Evolutionary conservation across 2,113 vertebrate genomes (phyloP), one percentile per base, ranked within the genome.

Genomic region (Aspidoscelis tigris): DNA sequence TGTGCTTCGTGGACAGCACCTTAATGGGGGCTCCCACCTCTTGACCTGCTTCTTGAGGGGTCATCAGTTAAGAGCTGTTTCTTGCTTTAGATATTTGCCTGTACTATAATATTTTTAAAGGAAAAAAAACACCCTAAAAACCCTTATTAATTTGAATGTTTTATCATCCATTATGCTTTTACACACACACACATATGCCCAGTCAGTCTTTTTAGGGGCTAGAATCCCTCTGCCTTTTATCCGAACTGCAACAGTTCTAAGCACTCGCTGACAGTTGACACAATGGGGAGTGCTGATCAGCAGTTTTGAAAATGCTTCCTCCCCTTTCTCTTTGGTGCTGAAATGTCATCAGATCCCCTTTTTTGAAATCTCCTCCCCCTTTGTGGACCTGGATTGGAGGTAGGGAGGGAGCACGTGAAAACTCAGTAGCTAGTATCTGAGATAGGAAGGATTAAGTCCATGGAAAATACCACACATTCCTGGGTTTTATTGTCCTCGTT

Each of bases 251-350:
- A 66, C 39, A 78, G 68, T 84, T 84, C 83, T 44, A 71, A 78
- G 43, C 76, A 24, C 43, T 12, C n/a, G 47, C n/a, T 79, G 76
- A 85, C 76, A 79, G 77, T 78, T 78, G 68, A 76, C 20, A 77
- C 55, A 78, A 84, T 84, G 83, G 83, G 69, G 72, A 73, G 53
- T 78, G 76, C 83, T 79, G 77, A 79, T 14, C 39, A 41, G 83
- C 12, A 2, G 5, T 66, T 85, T 85, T 73, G 55, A 64, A 79
- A 61, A 53, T 64, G 68, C 47, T n/a, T 33, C 55, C 18, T 79
- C 79, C n/a, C 69, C 55, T 7, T 85, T 85, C 22, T 47, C 26
- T 66, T 73, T 73, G 55, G 43, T 72, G 76, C 83, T 50, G 24
- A 72, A 79, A 53, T 65, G 58, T 74, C 72, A 80, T 79, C 58